A percentile compares a stretch with the other conserved stretches of the same genome.
phyloP scores from a whole-genome alignment of 2,113 vertebrate genomes.

The Gallinago paraguaiae region DNA sequence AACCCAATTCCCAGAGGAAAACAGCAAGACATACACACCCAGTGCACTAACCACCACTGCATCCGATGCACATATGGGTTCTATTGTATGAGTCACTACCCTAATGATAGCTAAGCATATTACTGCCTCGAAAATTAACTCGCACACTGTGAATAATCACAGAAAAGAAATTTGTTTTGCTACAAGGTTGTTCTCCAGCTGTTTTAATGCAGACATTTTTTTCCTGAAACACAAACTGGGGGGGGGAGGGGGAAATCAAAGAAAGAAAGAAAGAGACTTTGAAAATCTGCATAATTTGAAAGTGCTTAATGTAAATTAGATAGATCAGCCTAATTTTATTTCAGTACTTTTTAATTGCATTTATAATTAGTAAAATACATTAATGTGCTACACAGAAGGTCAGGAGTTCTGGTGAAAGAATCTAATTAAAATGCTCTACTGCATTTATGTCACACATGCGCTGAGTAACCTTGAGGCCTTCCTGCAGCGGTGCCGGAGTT shows the following conservation, averaged over 20 bases:
- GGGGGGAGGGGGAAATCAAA: not conserved
- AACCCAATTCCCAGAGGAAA: not conserved
- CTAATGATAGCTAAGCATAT: conserved; percentile 55
- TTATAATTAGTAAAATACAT: conserved; percentile 84
- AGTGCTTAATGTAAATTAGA: conserved; percentile 83
- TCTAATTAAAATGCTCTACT: conserved; percentile 73
- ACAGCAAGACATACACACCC: not conserved
- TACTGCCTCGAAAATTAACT: conserved; percentile 77
- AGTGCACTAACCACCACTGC: not conserved
- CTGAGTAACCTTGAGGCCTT: conserved; percentile 52
- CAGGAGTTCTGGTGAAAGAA: conserved; percentile 75
- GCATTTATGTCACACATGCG: conserved; percentile 51
- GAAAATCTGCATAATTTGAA: conserved; percentile 79
- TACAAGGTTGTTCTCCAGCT: conserved; percentile 80
- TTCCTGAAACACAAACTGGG: conserved; percentile 66
- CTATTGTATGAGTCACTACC: conserved; percentile 45
- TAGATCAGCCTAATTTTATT: conserved; percentile 83
- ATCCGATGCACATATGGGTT: conserved; percentile 22
- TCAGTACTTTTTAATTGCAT: conserved; percentile 85
- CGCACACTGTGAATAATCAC: conserved; percentile 80
- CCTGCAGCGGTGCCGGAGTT: conserved; percentile 3
- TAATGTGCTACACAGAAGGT: conserved; percentile 77
- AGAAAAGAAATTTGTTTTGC: conserved; percentile 79
- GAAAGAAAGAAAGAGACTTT: conserved; percentile 12
- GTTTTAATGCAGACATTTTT: conserved; percentile 78